These are phyloP conservation scores for Brachycybe producta DNA, from an alignment of 2,888 invertebrate genomes.

Conservation along the genomic window DNA sequence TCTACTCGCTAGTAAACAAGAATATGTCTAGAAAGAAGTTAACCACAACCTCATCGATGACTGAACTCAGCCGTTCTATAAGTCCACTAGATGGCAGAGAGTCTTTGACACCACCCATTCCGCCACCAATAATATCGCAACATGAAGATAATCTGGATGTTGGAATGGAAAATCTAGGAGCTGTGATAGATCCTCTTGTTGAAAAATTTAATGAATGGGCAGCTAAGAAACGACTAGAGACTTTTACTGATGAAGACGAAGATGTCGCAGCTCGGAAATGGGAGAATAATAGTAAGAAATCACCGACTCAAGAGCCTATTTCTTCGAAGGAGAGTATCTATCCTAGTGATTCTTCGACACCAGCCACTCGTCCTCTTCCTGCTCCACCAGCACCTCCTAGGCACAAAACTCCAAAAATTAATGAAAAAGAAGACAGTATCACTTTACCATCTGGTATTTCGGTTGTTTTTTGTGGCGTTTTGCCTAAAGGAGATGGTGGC, in stretches of 20 bases:
- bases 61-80: too few relatives aligned
- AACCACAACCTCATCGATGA: too few relatives aligned
- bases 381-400: slow-evolving; percentile 8
- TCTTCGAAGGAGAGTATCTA: background rate
- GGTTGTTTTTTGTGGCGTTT: slow-evolving; percentile 10
- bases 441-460: background rate
- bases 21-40: background rate
- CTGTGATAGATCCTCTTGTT: too few relatives aligned
- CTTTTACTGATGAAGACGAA: too few relatives aligned
- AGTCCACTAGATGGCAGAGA: slow-evolving; percentile 1
- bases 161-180: too few relatives aligned
- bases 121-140: slow-evolving; percentile 10
- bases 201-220: too few relatives aligned
- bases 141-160: too few relatives aligned
- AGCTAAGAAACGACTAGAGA: too few relatives aligned
- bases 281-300: too few relatives aligned
- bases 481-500: background rate
- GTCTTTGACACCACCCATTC: slow-evolving; percentile 1
- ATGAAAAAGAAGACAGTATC: too few relatives aligned
- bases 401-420: background rate
- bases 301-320: background rate
- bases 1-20: slow-evolving; percentile 13
- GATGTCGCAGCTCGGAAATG: too few relatives aligned
- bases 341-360: background rate
- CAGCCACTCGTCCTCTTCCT: slow-evolving; percentile 3